Evolutionary conservation across 2,888 invertebrate genomes (phyloP).

Genomic region (Scaptomyza reducta): DNA sequence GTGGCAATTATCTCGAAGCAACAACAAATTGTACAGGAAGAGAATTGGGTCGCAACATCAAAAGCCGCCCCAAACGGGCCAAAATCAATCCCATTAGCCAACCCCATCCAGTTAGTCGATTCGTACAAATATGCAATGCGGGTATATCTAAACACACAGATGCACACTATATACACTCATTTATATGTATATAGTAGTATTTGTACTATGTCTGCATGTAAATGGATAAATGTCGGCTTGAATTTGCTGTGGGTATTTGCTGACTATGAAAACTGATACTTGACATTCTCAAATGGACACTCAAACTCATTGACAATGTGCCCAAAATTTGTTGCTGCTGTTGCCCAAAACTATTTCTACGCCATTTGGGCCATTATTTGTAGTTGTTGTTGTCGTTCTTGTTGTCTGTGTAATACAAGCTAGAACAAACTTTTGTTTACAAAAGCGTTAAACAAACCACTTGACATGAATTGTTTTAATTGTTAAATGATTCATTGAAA

Average conservation of each 20-base stretch:
- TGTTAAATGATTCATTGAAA: slow-evolving; percentile 42
- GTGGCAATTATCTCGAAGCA: slow-evolving; percentile 55
- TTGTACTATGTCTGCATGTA: not conserved
- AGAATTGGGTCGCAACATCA: slow-evolving; percentile 20
- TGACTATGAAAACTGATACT: slow-evolving; percentile 67
- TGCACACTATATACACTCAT: not conserved
- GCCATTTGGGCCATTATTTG: slow-evolving; percentile 13
- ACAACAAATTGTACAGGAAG: not conserved
- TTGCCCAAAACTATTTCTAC: slow-evolving; percentile 27
- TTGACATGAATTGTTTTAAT: slow-evolving; percentile 55
- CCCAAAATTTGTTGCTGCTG: slow-evolving; percentile 22
- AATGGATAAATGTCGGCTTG: slow-evolving; percentile 17
- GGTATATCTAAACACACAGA: not conserved
- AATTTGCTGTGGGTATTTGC: slow-evolving; percentile 56
- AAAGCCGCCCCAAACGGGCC: not conserved
- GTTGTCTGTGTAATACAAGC: slow-evolving; percentile 34
- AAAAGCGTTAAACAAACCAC: slow-evolving; percentile 38
- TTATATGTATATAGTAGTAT: not conserved
- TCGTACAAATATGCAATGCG: slow-evolving; percentile 12
- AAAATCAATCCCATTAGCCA: slow-evolving; percentile 33
- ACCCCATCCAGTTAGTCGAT: slow-evolving; percentile 2
- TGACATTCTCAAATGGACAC: slow-evolving; percentile 21
- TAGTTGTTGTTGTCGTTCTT: not conserved
- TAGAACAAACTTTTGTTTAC: slow-evolving; percentile 35
- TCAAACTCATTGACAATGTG: not conserved